These are phyloP conservation scores for Hyppa rectilinea DNA, from an alignment of 2,888 invertebrate genomes.

Conservation along the genomic window DNA sequence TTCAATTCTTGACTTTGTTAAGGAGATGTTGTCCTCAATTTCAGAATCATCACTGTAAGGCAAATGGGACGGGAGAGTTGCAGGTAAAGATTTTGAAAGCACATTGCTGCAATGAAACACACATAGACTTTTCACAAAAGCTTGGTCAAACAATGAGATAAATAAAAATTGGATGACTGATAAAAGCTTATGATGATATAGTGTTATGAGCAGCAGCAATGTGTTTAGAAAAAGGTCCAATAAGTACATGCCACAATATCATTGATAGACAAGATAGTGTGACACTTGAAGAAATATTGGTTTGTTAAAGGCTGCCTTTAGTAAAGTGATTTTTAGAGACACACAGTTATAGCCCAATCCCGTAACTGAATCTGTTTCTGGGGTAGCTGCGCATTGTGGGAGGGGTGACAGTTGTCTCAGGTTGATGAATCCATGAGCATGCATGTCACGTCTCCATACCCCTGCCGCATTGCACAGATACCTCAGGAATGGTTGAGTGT, in stretches of 20 bases:
- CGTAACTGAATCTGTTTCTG: too few species aligned
- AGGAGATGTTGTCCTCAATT: slow-evolving; percentile 56
- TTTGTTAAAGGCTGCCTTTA: not conserved
- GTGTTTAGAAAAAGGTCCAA: slow-evolving; percentile 34
- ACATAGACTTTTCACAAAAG: slow-evolving; percentile 80
- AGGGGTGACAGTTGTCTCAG: too few species aligned
- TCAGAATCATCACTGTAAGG: slow-evolving; percentile 79
- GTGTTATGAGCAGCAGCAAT: slow-evolving; percentile 29
- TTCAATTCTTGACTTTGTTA: slow-evolving; percentile 45
- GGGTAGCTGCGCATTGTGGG: too few species aligned
- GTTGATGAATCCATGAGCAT: too few species aligned
- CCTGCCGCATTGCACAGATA: too few species aligned
- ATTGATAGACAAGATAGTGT: not conserved
- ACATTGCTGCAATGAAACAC: slow-evolving; percentile 82
- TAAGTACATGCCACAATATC: slow-evolving; percentile 1
- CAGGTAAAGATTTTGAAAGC: slow-evolving; percentile 84
- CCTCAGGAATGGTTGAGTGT: too few species aligned
- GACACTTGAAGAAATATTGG: not conserved
- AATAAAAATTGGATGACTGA: slow-evolving; percentile 30
- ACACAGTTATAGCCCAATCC: too few species aligned
- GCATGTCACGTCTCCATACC: too few species aligned
- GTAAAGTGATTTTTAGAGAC: not conserved
- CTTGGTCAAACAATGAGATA: slow-evolving; percentile 57
- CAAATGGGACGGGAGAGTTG: slow-evolving; percentile 78
- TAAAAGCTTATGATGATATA: slow-evolving; percentile 18